A percentile compares a stretch with the other conserved stretches of the same genome.
phyloP scores from a whole-genome alignment of 2,797 vertebrate genomes.

The Salmo trutta region DNA sequence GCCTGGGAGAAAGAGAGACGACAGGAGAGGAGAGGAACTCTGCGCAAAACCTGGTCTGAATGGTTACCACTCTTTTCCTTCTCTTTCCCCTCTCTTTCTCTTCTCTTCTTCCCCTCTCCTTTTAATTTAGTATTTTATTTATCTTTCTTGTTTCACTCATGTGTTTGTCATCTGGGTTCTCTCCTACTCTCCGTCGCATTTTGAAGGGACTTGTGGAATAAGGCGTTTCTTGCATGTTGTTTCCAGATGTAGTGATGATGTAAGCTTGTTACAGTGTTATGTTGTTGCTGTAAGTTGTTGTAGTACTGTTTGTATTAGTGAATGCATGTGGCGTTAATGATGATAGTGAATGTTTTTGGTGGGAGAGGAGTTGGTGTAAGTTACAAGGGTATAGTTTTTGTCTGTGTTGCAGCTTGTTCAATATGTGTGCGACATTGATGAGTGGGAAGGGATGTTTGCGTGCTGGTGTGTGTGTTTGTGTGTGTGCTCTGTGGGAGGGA shows the following conservation, averaged over 20 bases:
- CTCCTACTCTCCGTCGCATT: constrained; percentile 42
- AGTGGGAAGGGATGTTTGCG: not conserved
- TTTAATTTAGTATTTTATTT: not conserved
- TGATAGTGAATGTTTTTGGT: not conserved
- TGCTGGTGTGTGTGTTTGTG: not conserved
- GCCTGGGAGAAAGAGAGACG: constrained; percentile 44
- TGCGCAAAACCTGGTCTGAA: constrained; percentile 30
- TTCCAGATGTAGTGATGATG: not conserved
- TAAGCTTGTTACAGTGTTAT: too few species aligned
- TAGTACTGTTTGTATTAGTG: not conserved
- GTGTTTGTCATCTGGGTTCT: constrained; percentile 55
- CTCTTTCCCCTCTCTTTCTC: constrained; percentile 2
- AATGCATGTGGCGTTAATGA: not conserved
- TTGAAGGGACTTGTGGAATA: not conserved
- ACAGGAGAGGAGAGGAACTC: constrained; percentile 23
- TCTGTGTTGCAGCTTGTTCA: constrained; percentile 21
- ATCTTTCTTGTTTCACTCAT: constrained; percentile 1
- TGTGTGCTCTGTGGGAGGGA: not conserved
- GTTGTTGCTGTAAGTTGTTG: too few species aligned
- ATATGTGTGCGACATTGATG: constrained; percentile 20
- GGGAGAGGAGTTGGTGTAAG: not conserved
- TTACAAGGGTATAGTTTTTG: constrained; percentile 23
- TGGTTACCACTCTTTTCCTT: not conserved
- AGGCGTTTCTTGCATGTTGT: constrained; percentile 12
- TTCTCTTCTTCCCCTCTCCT: not conserved